Percentiles rank a stretch among this genome's conserved stretches.
Conservation (phyloP, 2,797 vertebrate species). For the Erpetoichthys calabaricus region DNA sequence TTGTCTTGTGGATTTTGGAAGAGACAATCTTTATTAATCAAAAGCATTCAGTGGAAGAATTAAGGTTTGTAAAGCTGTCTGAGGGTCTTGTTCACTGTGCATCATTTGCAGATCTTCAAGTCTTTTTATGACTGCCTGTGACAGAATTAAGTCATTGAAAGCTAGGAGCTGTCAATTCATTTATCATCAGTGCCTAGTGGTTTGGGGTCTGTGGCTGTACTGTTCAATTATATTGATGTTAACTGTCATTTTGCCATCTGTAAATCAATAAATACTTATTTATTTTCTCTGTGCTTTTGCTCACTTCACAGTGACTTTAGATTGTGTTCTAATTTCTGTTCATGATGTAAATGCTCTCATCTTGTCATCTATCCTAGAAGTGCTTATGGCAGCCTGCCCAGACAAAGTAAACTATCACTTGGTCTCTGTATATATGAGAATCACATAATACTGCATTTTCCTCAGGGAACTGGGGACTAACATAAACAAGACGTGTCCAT, state of each 20-base stretch:
- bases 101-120: neutral
- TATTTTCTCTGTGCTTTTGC: constrained; percentile 1
- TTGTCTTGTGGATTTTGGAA: too few relatives aligned
- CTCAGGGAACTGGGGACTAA: too few relatives aligned
- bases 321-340: constrained; percentile 2
- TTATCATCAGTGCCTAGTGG: neutral
- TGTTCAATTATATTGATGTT: constrained; percentile 8
- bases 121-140: neutral
- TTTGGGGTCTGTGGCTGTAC: neutral
- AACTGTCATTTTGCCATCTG: constrained; percentile 6
- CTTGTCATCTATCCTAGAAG: too few relatives aligned
- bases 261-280: constrained; percentile 8
- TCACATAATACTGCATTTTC: too few relatives aligned
- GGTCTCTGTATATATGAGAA: neutral
- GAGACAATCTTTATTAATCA: too few relatives aligned
- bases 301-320: neutral
- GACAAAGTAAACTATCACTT: too few relatives aligned
- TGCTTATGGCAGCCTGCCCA: too few relatives aligned
- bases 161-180: constrained; percentile 3
- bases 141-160: neutral
- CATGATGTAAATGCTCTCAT: neutral
- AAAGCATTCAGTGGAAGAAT: too few relatives aligned
- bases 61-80: neutral
- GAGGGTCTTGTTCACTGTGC: neutral
- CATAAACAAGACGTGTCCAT: too few relatives aligned